Conservation (phyloP, 2,888 invertebrate species). For the Caenorhabditis sp. region DNA sequence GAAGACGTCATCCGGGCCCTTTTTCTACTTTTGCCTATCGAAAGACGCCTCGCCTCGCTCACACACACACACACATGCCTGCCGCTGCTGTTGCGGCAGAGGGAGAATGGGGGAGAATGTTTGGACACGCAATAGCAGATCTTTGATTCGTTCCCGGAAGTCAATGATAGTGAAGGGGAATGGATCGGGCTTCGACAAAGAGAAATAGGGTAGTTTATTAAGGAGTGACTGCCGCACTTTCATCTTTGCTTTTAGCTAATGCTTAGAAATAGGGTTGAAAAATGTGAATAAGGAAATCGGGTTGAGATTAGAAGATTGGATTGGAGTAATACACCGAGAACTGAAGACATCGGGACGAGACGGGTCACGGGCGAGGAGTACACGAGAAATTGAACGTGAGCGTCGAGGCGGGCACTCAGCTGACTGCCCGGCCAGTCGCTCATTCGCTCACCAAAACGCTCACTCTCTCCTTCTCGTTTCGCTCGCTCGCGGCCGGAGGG, state of each 20-base stretch:
- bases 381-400: slow-evolving; percentile 50
- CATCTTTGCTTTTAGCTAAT: neutral
- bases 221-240: neutral
- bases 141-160: slow-evolving; percentile 23
- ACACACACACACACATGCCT: neutral
- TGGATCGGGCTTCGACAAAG: neutral
- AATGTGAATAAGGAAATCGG: neutral
- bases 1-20: slow-evolving; percentile 24
- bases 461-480: slow-evolving; percentile 30
- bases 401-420: slow-evolving; percentile 52
- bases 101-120: slow-evolving; percentile 14
- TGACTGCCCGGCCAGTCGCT: slow-evolving; percentile 47
- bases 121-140: slow-evolving; percentile 35
- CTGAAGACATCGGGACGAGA: neutral
- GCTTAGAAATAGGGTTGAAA: neutral
- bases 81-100: neutral
- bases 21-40: neutral
- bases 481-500: slow-evolving; percentile 20
- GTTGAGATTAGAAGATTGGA: neutral
- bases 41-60: slow-evolving; percentile 13
- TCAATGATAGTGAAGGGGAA: neutral
- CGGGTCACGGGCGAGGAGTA: slow-evolving; percentile 41
- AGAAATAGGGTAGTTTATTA: slow-evolving; percentile 7
- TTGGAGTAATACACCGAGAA: neutral
- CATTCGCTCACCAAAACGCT: slow-evolving; percentile 42